Evolutionary conservation across 1,140 invertebrate species (phyloP).

Genomic region (Nasonia giraulti): DNA sequence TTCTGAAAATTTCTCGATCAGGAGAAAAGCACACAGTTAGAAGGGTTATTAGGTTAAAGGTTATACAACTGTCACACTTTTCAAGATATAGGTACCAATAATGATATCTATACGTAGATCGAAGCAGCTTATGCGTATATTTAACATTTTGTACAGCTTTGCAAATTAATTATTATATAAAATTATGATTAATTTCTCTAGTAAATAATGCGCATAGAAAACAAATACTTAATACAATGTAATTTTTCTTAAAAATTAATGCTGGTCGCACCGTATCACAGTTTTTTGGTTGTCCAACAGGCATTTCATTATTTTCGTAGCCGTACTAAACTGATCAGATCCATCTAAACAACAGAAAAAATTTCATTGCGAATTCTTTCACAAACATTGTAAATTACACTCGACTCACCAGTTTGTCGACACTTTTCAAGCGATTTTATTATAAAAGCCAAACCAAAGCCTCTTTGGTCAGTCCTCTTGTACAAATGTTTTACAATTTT

Average conservation of each 20-base stretch:
- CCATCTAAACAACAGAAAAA: not conserved
- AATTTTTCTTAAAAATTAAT: not conserved
- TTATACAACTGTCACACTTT: not conserved
- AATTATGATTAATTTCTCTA: too few relatives aligned
- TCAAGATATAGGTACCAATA: too few relatives aligned
- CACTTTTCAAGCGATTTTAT: slow-evolving; percentile 28
- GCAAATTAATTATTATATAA: too few relatives aligned
- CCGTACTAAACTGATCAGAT: not conserved
- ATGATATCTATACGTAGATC: too few relatives aligned
- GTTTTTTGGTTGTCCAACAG: slow-evolving; percentile 38
- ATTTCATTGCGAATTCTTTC: not conserved
- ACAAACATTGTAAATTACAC: not conserved
- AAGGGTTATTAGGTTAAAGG: not conserved
- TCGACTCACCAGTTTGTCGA: slow-evolving; percentile 24
- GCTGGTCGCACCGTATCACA: slow-evolving; percentile 13
- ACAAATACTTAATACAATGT: too few relatives aligned
- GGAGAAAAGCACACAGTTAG: not conserved
- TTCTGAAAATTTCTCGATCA: not conserved
- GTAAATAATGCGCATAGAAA: too few relatives aligned
- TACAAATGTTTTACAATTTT: slow-evolving; percentile 39
- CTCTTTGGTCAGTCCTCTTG: slow-evolving; percentile 11
- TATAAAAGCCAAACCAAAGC: slow-evolving; percentile 6
- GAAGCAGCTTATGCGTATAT: too few relatives aligned
- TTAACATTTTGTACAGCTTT: too few relatives aligned
- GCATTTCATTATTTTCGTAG: slow-evolving; percentile 45